A percentile compares a stretch with the other conserved stretches of the same genome.
Conservation (phyloP, 2,797 vertebrate species). For the Tokudaia tokunoshimensis region DNA sequence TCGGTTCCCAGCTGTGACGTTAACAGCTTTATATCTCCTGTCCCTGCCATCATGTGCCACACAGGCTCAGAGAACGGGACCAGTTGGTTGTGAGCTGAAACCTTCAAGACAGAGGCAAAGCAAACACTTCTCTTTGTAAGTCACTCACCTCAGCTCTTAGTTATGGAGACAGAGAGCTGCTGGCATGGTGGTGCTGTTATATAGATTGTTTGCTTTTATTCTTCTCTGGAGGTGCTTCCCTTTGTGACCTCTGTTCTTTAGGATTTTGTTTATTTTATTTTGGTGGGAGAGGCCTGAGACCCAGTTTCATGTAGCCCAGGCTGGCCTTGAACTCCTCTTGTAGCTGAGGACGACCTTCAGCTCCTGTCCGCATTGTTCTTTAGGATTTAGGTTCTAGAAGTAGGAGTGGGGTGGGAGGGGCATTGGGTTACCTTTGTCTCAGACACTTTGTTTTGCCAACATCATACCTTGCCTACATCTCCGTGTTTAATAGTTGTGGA, state of each 20-base stretch:
- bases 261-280: neutral
- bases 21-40: neutral
- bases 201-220: neutral
- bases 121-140: neutral
- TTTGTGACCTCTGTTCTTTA: neutral
- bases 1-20: neutral
- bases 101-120: neutral
- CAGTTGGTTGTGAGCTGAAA: neutral
- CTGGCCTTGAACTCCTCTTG: neutral
- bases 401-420: neutral
- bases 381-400: neutral
- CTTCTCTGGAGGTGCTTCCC: neutral
- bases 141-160: neutral
- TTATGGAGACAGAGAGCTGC: neutral
- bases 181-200: neutral
- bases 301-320: neutral
- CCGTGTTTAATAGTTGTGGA: neutral
- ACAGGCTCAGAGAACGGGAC: neutral
- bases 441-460: neutral
- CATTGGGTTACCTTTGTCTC: neutral
- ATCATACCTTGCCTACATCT: neutral
- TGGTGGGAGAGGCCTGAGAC: neutral
- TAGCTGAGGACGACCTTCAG: neutral
- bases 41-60: neutral
- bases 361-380: neutral